Conservation (phyloP, 2,888 invertebrate genomes). For the Microplitis manilae region DNA sequence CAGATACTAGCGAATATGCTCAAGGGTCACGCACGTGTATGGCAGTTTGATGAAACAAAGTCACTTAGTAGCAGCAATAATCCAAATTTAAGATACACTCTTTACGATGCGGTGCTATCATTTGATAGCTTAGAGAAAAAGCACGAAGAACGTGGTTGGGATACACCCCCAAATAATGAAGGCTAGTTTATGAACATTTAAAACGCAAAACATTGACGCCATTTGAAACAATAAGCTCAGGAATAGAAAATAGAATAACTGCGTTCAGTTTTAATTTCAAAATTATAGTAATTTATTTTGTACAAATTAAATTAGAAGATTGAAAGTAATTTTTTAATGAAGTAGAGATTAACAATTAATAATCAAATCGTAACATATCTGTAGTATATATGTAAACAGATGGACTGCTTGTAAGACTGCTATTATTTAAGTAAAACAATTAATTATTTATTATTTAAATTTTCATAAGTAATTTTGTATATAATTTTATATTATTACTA, state of each 20-base stretch:
- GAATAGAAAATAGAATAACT: too few species aligned
- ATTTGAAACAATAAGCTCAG: too few species aligned
- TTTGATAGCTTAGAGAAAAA: constrained; percentile 99
- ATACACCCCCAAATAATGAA: constrained; percentile 92
- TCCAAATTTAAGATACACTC: constrained; percentile 93
- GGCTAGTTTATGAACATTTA: constrained; percentile 76
- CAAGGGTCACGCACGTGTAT: constrained; percentile 97
- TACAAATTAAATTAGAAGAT: too few species aligned
- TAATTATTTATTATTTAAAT: not conserved
- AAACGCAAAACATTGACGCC: not conserved
- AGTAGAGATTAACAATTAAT: too few species aligned
- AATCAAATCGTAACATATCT: not conserved
- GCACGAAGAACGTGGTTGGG: constrained; percentile 99
- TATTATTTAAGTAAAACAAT: not conserved
- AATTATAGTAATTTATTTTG: too few species aligned
- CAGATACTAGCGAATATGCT: constrained; percentile 99
- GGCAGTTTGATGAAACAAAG: constrained; percentile 78
- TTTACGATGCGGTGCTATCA: constrained; percentile 98
- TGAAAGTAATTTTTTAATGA: too few species aligned
- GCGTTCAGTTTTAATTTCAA: too few species aligned
- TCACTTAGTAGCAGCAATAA: constrained; percentile 87
- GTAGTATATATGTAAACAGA: too few species aligned
- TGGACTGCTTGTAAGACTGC: too few species aligned
- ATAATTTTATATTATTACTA: too few species aligned
- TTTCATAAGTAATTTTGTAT: not conserved